Conservation (phyloP, 2,888 invertebrate genomes). For the Synergus gifuensis region DNA sequence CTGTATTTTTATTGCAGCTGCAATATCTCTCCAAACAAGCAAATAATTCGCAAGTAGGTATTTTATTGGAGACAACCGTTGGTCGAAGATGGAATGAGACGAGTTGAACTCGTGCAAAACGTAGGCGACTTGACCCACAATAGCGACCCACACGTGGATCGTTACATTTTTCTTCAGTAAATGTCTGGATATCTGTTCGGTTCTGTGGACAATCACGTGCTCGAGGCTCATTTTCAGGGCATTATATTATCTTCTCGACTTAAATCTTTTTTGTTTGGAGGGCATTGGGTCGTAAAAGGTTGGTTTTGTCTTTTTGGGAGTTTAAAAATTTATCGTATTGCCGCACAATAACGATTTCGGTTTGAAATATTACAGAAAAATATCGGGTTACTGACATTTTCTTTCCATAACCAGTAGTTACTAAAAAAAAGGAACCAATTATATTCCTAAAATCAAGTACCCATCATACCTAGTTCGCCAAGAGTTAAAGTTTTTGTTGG, state of each 20-base stretch:
- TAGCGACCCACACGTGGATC: constrained; percentile 59
- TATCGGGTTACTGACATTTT: not conserved
- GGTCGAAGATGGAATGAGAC: constrained; percentile 14
- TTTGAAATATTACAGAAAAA: not conserved
- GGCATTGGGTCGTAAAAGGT: constrained; percentile 17
- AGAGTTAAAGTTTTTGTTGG: too few relatives aligned
- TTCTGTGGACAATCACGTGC: constrained; percentile 2
- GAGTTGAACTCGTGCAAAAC: constrained; percentile 43
- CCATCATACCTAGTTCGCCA: too few relatives aligned
- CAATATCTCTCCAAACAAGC: not conserved
- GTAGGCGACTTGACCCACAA: constrained; percentile 66
- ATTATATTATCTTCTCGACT: constrained; percentile 4
- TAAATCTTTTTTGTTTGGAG: constrained; percentile 18
- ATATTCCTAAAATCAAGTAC: too few relatives aligned
- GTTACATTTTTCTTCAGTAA: constrained; percentile 54
- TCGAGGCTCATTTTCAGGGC: not conserved
- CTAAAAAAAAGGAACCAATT: not conserved
- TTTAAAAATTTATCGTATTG: constrained; percentile 12
- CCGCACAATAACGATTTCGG: not conserved
- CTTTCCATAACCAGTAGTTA: not conserved
- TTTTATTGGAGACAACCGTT: constrained; percentile 8
- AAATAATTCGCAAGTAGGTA: not conserved
- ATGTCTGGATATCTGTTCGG: constrained; percentile 17
- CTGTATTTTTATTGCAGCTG: not conserved
- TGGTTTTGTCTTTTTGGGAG: not conserved